phyloP scores from a whole-genome alignment of 2,797 vertebrate genomes.

The Staurois parvus region DNA sequence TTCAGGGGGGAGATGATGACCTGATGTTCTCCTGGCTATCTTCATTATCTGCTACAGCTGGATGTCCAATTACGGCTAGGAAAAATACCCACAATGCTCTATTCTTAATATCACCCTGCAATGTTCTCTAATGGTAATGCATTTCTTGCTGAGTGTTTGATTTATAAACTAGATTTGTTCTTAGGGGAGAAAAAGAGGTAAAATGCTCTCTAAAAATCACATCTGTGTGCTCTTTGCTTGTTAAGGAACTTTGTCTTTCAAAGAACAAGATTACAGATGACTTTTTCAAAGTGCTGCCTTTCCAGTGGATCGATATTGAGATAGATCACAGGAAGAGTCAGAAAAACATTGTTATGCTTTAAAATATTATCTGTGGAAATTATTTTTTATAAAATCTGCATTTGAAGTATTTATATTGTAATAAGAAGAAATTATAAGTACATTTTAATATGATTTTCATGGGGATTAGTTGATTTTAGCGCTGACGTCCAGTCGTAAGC shows the following conservation, averaged over 20 bases:
- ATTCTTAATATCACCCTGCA: not conserved
- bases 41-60: slow-evolving; percentile 29
- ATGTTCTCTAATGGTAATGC: slow-evolving; percentile 8
- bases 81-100: not conserved
- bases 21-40: slow-evolving; percentile 3
- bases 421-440: too few species aligned
- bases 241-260: slow-evolving; percentile 1
- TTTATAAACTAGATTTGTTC: not conserved
- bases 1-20: not conserved
- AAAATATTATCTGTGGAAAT: not conserved
- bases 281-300: not conserved
- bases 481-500: too few species aligned
- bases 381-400: not conserved
- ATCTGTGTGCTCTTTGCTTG: not conserved
- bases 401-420: not conserved
- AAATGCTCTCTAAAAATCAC: not conserved
- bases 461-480: too few species aligned
- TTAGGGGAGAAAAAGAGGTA: not conserved
- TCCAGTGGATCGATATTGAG: not conserved
- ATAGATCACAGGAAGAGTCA: not conserved
- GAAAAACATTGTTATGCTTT: not conserved
- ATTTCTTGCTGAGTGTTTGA: not conserved
- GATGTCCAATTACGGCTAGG: slow-evolving; percentile 13
- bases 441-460: too few species aligned
- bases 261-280: not conserved